Base-by-base conservation (phyloP, 92 coral and sea anemone species). In the Zoanthus sansibaricus region DNA sequence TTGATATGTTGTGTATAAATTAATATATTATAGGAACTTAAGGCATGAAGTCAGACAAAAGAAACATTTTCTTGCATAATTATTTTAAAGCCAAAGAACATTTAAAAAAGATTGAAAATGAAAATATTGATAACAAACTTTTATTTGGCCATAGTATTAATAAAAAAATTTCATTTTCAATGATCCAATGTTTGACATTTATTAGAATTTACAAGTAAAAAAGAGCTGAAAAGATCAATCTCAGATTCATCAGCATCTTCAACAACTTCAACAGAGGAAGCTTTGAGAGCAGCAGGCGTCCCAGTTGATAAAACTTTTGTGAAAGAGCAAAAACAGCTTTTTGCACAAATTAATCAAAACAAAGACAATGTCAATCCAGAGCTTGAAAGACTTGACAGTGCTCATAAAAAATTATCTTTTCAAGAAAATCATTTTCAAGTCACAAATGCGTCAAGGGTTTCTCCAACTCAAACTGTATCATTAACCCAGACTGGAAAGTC, bases 221-320 rank as follows among this genome's bases (percentile, higher is more conserved):
- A 14, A 58, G 83, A n/a, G 52, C n/a, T 52, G 30, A 76, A 62
- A 55, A 76, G 80, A 55, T 76, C 80, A 51, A 76, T 9, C 25
- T 76, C 83, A 32, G 25, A 42, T 47, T 78, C 83, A 58, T n/a
- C 83, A 15, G 16, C 71, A 58, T 8, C 33, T 33, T 58, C 72
- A 33, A 15, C 71, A 79, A 58, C 69, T n/a, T 61, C 84, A 44
- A 79, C 84, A 61, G 84, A 79, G 10, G 84, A 80, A 66, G 46
- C 85, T 44, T 37, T 80, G 0, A 66, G 20, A 66, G 85, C 58
- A 5, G 85, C 85, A 45, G 85, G 85, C 13, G 59, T 80, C 5
- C 3, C 47, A 20, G 2, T 55, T 18, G 30, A 32, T 46, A 62
- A 52, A 12, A 58, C 61, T 46, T 80, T 80, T 46, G 16, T 66